Evolutionary conservation across 2,888 invertebrate species (phyloP).

Genomic region (Deladenus siricidicola): DNA sequence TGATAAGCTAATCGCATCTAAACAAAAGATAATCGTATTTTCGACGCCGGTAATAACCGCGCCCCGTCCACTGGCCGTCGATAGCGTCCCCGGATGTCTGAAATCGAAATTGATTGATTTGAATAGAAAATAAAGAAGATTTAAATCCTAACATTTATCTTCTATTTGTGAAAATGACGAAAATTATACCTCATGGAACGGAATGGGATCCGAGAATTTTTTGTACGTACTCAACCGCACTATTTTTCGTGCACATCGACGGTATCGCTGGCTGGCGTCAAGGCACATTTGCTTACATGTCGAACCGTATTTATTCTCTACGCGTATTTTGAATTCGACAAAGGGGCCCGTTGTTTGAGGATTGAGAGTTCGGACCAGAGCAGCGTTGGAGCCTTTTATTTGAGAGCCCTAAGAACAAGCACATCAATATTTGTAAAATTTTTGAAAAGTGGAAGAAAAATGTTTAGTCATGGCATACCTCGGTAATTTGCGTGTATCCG

Average conservation of each 20-base stretch:
- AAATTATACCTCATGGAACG: slow-evolving; percentile 6
- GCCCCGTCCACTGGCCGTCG: slow-evolving; percentile 20
- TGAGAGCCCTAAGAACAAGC: slow-evolving; percentile 16
- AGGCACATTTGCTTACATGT: slow-evolving; percentile 25
- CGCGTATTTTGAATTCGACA: slow-evolving; percentile 25
- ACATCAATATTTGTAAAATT: neutral
- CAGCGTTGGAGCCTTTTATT: slow-evolving; percentile 13
- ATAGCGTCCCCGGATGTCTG: slow-evolving; percentile 10
- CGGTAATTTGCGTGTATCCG: slow-evolving; percentile 21
- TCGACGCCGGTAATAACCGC: slow-evolving; percentile 27
- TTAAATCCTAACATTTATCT: neutral
- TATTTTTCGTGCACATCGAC: slow-evolving; percentile 60
- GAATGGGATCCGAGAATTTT: slow-evolving; percentile 24
- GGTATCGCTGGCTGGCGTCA: slow-evolving; percentile 57
- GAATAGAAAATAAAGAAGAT: too few species aligned
- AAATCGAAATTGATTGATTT: neutral
- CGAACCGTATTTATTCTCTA: slow-evolving; percentile 22
- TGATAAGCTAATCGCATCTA: slow-evolving; percentile 25
- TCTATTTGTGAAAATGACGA: neutral
- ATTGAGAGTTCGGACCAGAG: slow-evolving; percentile 20
- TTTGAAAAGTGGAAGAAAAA: too few species aligned
- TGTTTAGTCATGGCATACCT: slow-evolving; percentile 6
- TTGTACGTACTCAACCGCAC: slow-evolving; percentile 20
- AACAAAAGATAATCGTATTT: slow-evolving; percentile 27
- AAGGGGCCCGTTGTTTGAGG: slow-evolving; percentile 19